phyloP scores from a whole-genome alignment of 2,113 vertebrate genomes.

The Cnemophilus loriae region DNA sequence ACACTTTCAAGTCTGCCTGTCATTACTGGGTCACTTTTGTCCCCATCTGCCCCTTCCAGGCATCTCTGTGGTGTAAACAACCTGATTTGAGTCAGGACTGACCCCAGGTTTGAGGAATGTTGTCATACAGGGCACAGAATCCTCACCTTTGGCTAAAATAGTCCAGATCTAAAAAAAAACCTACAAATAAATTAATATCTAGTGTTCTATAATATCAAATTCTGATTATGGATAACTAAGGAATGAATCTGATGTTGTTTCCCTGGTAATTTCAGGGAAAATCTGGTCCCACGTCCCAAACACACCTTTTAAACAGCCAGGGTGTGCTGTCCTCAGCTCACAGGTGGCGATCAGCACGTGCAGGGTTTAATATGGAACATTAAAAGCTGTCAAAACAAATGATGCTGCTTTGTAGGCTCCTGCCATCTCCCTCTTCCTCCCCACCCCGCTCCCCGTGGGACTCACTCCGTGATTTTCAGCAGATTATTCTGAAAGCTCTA shows the following conservation, averaged over 20 bases:
- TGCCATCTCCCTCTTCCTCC: constrained; percentile 53
- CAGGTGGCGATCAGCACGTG: constrained; percentile 1
- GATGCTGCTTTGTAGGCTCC: background rate
- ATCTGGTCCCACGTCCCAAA: background rate
- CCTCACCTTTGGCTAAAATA: background rate
- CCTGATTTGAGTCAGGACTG: background rate
- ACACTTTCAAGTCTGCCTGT: background rate
- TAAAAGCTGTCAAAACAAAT: constrained; percentile 50
- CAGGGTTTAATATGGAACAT: background rate
- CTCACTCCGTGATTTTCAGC: constrained; percentile 1
- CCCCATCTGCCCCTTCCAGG: background rate
- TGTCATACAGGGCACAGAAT: background rate
- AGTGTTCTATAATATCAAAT: background rate
- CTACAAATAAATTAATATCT: background rate
- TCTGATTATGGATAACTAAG: background rate
- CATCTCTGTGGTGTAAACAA: background rate
- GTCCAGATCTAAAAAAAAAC: background rate
- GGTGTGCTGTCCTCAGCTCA: background rate
- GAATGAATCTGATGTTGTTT: background rate
- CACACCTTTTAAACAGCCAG: background rate
- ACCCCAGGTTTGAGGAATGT: background rate
- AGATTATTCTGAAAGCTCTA: background rate
- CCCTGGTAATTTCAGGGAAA: background rate
- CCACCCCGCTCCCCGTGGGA: constrained; percentile 16
- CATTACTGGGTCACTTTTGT: background rate